Evolutionary conservation across 2,888 invertebrate species (phyloP).

Genomic region (Plebejus anna): DNA sequence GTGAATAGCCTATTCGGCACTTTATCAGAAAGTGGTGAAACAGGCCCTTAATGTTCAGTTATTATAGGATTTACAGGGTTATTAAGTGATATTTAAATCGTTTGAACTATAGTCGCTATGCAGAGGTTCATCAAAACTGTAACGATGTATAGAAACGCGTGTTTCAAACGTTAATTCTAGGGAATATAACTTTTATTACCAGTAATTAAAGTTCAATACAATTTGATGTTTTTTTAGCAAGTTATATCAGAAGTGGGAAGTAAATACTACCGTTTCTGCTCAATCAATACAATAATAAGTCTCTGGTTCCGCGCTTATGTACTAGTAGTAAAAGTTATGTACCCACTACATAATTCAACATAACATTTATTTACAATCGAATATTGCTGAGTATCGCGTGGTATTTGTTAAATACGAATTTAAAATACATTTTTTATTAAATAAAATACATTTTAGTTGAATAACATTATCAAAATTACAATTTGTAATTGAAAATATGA

Average conservation of each 20-base stretch:
- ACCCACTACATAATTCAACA: not conserved
- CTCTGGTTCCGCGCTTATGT: not conserved
- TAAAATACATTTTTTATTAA: too few relatives aligned
- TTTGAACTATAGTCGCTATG: too few relatives aligned
- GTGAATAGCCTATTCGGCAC: too few relatives aligned
- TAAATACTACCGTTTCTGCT: not conserved
- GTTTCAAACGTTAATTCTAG: not conserved
- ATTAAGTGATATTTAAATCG: too few relatives aligned
- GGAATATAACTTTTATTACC: not conserved
- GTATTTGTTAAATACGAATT: not conserved
- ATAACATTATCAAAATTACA: not conserved
- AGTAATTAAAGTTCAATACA: not conserved
- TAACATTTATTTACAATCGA: not conserved
- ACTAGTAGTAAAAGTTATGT: not conserved
- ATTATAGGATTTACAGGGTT: too few relatives aligned
- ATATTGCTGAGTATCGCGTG: not conserved
- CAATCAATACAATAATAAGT: constrained; percentile 17
- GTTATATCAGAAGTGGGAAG: not conserved
- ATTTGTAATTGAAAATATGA: not conserved
- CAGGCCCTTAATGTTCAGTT: too few relatives aligned
- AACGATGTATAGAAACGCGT: not conserved
- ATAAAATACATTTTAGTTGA: not conserved
- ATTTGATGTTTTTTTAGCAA: not conserved
- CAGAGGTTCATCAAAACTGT: too few relatives aligned
- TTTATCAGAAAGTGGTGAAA: too few relatives aligned